A percentile compares a stretch with the other conserved stretches of the same genome.
Conservation (phyloP, 2,113 vertebrate genomes). For the Holacanthus passer region DNA sequence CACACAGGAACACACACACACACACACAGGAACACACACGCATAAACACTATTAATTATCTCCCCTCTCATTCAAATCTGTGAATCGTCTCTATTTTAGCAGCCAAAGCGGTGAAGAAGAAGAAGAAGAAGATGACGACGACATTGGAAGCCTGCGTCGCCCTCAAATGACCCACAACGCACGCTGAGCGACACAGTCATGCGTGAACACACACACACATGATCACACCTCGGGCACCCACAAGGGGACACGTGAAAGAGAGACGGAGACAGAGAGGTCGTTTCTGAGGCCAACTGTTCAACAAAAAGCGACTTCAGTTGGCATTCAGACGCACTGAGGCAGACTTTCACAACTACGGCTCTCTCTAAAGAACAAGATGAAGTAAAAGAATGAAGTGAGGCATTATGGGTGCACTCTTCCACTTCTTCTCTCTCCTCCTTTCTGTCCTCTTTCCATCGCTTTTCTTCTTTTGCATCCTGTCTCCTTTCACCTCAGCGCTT, state of each 20-base stretch:
- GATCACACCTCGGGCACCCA: neutral
- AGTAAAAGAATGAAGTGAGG: conserved; percentile 20
- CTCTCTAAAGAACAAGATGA: neutral
- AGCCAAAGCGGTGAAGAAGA: conserved; percentile 30
- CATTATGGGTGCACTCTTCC: conserved; percentile 14
- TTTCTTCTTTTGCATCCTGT: too few relatives aligned
- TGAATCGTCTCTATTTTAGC: conserved; percentile 55
- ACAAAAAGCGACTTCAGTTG: conserved; percentile 37
- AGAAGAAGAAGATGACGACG: conserved; percentile 1
- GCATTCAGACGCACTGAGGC: conserved; percentile 55
- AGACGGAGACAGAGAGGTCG: neutral
- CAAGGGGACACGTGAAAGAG: conserved; percentile 34
- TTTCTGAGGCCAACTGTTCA: conserved; percentile 43
- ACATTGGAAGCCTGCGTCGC: conserved; percentile 7
- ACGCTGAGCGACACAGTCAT: conserved; percentile 3
- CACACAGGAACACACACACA: conserved; percentile 33
- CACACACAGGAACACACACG: conserved; percentile 9
- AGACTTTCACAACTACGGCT: conserved; percentile 22
- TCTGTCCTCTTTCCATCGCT: neutral
- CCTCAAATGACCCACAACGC: conserved; percentile 33
- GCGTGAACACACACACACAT: conserved; percentile 11
- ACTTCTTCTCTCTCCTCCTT: neutral
- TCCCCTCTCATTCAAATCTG: conserved; percentile 61
- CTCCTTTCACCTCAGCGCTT: neutral
- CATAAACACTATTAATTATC: conserved; percentile 65